Percentiles rank a stretch among this genome's conserved stretches.
These are phyloP conservation scores for Tyto alba DNA, from an alignment of 2,113 vertebrate species.

Conservation along the genomic window DNA sequence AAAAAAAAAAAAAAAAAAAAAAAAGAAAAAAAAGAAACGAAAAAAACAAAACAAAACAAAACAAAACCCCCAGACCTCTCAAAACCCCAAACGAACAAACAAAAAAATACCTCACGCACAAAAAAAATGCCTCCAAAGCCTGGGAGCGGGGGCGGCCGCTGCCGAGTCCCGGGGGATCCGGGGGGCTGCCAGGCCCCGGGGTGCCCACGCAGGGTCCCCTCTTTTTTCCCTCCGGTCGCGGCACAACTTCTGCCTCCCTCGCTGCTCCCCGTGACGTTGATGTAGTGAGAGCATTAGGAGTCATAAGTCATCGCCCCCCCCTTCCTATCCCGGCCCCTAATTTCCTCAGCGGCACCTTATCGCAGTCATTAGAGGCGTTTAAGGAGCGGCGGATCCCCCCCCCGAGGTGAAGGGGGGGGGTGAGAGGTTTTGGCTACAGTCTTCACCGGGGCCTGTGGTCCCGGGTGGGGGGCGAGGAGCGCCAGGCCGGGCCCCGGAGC, in stretches of 20 bases:
- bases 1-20: neutral
- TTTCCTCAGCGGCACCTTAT: slow-evolving; percentile 73
- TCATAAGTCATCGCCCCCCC: slow-evolving; percentile 73
- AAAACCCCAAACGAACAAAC: neutral
- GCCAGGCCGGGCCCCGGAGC: neutral
- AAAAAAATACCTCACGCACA: neutral
- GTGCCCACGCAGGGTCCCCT: neutral
- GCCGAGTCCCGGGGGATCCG: neutral
- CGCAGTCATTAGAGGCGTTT: slow-evolving; percentile 69
- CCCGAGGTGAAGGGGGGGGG: too few relatives aligned
- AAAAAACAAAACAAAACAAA: neutral
- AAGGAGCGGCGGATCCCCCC: slow-evolving; percentile 34
- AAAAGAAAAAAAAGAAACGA: neutral
- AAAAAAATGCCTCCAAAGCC: neutral
- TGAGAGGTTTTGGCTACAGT: slow-evolving; percentile 47
- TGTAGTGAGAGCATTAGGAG: slow-evolving; percentile 77
- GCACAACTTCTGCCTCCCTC: neutral
- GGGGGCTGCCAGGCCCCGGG: neutral
- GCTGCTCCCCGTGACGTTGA: slow-evolving; percentile 70
- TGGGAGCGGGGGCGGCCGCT: neutral
- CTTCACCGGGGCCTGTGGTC: neutral
- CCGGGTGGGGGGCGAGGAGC: neutral
- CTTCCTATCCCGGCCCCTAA: slow-evolving; percentile 61
- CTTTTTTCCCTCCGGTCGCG: neutral
- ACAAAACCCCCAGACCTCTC: neutral